Base-by-base conservation (phyloP, 2,888 invertebrate species). In the Lasioglossum zephyrum region DNA sequence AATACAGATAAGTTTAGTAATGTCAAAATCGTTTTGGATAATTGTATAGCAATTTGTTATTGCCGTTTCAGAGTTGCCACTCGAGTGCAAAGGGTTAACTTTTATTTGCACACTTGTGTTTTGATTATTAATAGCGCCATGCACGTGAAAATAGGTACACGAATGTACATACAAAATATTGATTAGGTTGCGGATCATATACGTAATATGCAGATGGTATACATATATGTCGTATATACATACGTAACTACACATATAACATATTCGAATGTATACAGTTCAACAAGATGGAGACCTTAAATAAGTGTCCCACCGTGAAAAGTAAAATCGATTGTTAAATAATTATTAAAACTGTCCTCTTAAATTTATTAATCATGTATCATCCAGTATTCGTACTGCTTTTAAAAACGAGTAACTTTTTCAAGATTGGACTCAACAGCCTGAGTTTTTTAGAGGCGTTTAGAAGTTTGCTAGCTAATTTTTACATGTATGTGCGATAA, bases 121-220 rank as follows among this genome's bases (percentile, higher is more conserved):
- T 63, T 31, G 63, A 18, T 6, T 63, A 63, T 63, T 63, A 63
- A 63, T 63, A 36, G 31, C 63, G 2, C 18, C 31, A 36, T 63
- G 63, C 63, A 3, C 31, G 18, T 31, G 31, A 63, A 63, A 63
- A 26, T 78, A 26, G 69, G 41, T 63, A 63, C 31, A 63, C 63
- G 8, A 63, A 63, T 63, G 18, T 63, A 31, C 8, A 63, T 18
- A 63, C 31, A 63, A 63, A 63, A 31, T 63, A 63, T 63, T 63
- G 63, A 63, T 63, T 63, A 63, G 63, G 31, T 18, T 63, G 63
- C 63, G 63, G 63, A 63, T 63, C 63, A 31, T 63, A 63, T 63
- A 63, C 31, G 63, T 63, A 36, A 63, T 63, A 36, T 63, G 63
- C 16, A 63, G 63, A 18, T 63, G 31, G 31, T 63, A 63, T 31